Evolutionary conservation across 2,113 vertebrate genomes (phyloP), one percentile per base, ranked within the genome.

Genomic region (Ctenodactylus gundi): DNA sequence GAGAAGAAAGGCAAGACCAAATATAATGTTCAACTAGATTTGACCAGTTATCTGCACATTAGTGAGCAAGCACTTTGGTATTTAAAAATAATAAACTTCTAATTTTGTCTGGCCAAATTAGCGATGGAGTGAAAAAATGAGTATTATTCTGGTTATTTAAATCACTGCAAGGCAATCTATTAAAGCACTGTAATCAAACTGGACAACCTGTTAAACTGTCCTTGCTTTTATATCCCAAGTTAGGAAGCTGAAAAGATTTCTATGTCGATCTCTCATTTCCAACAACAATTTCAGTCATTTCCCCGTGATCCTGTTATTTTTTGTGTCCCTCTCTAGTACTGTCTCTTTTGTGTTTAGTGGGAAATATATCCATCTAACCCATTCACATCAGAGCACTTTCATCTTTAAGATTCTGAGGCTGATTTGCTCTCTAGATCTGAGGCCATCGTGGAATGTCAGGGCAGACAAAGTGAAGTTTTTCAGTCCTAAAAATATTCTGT

Each of bases 251-350:
- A 44, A 93, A 51, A 81, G 11, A 85, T 93, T 67, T 65, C 3
- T n/a, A 17, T 62, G 65, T 21, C 34, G 27, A 9, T 39, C 31
- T 95, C 78, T 75, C 78, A 73, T 78, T 85, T 82, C 39, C 84
- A 89, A 83, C 84, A 89, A 83, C 39, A 80, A 34, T 41, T 55
- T 80, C 39, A 78, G n/a, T 90, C n/a, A 18, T 86, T 81, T 72
- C 31, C 31, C 13, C 8, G 55, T 67, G 27, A 94, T 53, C 14
- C n/a, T 70, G 3, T 51, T 95, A 64, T 55, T 86, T 25, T 72
- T 8, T 72, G 53, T 57, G 77, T 12, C 80, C 31, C 5, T 88
- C 31, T 82, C 11, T 2, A 84, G 34, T 39, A 23, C 49, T 60
- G 3, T 70, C 14, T 75, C 44, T 62, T 76, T 41, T 85, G 17